Evolutionary conservation across 2,797 vertebrate genomes (phyloP).

Genomic region (Poeciliopsis paucimaculata): DNA sequence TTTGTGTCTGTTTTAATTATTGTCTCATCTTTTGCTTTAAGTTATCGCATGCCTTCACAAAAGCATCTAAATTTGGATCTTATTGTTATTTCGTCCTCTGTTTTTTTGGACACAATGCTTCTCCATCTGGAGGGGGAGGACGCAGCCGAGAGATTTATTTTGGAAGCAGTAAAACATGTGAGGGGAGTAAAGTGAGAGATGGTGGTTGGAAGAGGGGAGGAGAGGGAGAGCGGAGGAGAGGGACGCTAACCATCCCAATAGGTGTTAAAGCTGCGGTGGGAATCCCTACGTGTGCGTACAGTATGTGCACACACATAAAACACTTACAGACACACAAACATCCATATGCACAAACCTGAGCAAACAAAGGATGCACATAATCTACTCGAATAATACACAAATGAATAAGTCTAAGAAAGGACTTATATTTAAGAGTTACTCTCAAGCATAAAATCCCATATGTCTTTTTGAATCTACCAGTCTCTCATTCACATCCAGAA

Average conservation of each 20-base stretch:
- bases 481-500: constrained; percentile 40
- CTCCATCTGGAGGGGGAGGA: constrained; percentile 19
- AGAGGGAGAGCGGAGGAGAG: constrained; percentile 39
- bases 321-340: constrained; percentile 32
- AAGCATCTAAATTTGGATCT: not conserved
- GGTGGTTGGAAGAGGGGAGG: constrained; percentile 17
- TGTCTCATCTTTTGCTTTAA: not conserved
- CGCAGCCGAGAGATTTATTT: constrained; percentile 35
- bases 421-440: constrained; percentile 39
- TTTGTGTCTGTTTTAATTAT: not conserved
- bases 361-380: constrained; percentile 25
- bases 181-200: constrained; percentile 37
- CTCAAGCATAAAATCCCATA: constrained; percentile 44
- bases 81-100: constrained; percentile 12
- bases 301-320: constrained; percentile 44
- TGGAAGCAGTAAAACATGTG: constrained; percentile 22
- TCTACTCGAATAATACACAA: constrained; percentile 31
- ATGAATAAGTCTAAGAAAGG: constrained; percentile 39
- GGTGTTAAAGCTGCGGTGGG: constrained; percentile 59
- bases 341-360: constrained; percentile 24
- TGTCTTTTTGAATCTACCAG: constrained; percentile 27
- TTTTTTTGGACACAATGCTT: constrained; percentile 21
- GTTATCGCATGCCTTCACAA: not conserved
- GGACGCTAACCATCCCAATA: constrained; percentile 58
- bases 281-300: constrained; percentile 59